Conservation (phyloP, 2,888 invertebrate species). For the Cephonodes hylas region DNA sequence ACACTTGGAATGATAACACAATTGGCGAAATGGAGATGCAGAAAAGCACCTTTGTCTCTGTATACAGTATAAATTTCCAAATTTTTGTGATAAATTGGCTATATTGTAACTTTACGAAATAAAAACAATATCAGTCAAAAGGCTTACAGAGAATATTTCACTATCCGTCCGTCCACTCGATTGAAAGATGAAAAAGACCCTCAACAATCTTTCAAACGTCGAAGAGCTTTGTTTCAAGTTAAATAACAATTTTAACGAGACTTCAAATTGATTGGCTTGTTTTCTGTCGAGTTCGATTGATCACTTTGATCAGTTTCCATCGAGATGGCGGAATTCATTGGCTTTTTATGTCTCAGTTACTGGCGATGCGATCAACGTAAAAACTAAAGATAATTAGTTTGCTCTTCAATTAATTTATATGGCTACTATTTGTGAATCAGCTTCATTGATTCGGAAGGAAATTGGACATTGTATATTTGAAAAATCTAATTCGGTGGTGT, state of each 20-base stretch:
- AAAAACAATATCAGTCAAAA: not conserved
- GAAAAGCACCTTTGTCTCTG: no score
- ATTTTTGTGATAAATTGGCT: no score
- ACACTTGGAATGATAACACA: no score
- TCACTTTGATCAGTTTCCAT: conserved; percentile 24
- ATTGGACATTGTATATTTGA: no score
- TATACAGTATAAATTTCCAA: no score
- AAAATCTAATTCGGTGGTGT: no score
- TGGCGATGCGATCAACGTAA: conserved; percentile 3
- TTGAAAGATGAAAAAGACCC: not conserved
- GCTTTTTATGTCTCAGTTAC: not conserved
- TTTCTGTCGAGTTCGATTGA: conserved; percentile 12
- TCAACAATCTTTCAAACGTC: not conserved
- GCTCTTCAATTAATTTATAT: not conserved
- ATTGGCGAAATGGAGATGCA: no score
- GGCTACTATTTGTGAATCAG: no score
- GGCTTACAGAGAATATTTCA: not conserved
- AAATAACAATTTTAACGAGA: conserved; percentile 29
- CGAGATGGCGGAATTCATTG: not conserved
- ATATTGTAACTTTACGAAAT: no score
- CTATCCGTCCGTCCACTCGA: not conserved
- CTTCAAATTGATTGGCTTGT: conserved; percentile 29
- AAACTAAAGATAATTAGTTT: conserved; percentile 2
- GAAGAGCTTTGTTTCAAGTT: conserved; percentile 13
- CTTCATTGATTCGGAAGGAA: no score